Evolutionary conservation across 2,797 vertebrate species (phyloP).

Genomic region (Anguilla anguilla): DNA sequence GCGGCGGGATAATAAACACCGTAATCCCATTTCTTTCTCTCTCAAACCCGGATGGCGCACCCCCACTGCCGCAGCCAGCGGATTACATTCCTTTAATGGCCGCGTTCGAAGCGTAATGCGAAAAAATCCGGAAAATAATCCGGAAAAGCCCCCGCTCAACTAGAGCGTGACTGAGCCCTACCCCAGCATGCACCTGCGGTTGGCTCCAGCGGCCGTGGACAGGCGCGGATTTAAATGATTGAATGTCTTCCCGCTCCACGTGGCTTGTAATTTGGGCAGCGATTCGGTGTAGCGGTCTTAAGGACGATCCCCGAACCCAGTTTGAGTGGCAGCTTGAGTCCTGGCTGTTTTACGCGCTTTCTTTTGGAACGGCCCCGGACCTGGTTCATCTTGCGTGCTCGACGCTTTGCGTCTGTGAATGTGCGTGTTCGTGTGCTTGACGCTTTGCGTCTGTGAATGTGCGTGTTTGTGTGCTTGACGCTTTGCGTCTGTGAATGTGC

Average conservation of each 20-base stretch:
- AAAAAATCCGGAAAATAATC: not conserved
- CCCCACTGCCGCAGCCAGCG: not conserved
- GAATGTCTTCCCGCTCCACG: too few relatives aligned
- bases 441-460: too few relatives aligned
- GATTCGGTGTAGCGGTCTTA: too few relatives aligned
- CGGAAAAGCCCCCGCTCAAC: not conserved
- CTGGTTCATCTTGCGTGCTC: too few relatives aligned
- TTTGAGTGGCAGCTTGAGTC: not conserved
- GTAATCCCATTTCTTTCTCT: not conserved
- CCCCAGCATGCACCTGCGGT: not conserved
- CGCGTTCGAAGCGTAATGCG: not conserved
- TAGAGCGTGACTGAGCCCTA: not conserved
- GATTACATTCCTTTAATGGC: conserved; percentile 1
- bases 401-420: too few relatives aligned
- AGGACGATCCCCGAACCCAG: not conserved
- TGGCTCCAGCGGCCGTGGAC: not conserved
- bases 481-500: too few relatives aligned
- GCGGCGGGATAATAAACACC: not conserved
- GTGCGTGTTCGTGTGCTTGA: not conserved
- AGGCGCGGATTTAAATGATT: not conserved
- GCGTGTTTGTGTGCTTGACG: too few relatives aligned
- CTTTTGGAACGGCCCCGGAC: not conserved
- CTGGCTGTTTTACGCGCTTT: not conserved
- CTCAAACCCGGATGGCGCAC: not conserved
- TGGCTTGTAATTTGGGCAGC: too few relatives aligned